phyloP scores from a whole-genome alignment of 2,113 vertebrate species.

The Aegithalos caudatus region DNA sequence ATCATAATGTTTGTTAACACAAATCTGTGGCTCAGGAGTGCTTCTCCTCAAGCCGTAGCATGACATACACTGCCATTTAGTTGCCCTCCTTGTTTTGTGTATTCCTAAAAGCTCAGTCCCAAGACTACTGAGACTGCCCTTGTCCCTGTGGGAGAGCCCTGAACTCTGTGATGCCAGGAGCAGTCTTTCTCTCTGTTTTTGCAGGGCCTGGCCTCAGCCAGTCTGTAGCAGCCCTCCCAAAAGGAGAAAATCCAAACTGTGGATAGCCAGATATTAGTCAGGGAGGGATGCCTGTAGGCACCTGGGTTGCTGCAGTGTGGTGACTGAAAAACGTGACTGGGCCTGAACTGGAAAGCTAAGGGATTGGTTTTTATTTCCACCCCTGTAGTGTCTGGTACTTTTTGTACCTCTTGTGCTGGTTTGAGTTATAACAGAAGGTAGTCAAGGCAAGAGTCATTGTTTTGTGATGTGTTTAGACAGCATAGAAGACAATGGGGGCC shows the following conservation, averaged over 20 bases:
- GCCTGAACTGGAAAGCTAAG: neutral
- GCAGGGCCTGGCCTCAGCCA: neutral
- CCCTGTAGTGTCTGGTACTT: neutral
- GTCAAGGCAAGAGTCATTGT: neutral
- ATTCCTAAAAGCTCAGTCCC: neutral
- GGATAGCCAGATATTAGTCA: accelerated
- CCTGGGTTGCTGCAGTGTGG: neutral
- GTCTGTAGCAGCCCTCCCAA: neutral
- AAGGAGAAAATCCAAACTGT: neutral
- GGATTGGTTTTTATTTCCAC: neutral
- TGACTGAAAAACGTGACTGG: neutral
- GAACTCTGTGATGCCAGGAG: accelerated
- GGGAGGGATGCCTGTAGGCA: neutral
- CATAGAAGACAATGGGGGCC: neutral
- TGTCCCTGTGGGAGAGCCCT: neutral
- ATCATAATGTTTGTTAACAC: neutral
- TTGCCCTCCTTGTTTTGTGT: neutral
- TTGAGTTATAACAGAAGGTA: neutral
- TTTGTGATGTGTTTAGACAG: neutral
- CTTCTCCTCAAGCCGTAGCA: neutral
- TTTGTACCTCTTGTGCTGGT: neutral
- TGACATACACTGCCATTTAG: accelerated
- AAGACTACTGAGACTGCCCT: neutral
- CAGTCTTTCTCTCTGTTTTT: neutral
- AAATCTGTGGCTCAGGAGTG: neutral